Base-by-base conservation (phyloP, 2,113 vertebrate species). In the Larimichthys polyactis region DNA sequence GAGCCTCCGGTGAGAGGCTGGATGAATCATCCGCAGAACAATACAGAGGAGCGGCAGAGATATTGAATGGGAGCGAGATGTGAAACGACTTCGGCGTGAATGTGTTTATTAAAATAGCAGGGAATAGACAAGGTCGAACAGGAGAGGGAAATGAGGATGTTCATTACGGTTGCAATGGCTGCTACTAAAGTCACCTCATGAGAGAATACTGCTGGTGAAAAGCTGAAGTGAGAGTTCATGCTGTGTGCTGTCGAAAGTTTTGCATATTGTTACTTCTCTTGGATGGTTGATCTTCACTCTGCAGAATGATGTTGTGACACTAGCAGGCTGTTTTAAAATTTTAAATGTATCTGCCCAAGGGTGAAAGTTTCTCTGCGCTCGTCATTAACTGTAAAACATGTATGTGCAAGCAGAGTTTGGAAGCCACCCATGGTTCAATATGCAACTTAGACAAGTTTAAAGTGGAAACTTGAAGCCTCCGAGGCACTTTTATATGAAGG, bases 1-100 rank as follows among this genome's bases (percentile, higher is more conserved):
- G 92, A 95, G 94, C 94, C 93, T 93, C 90, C 83, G 90, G 95
- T 95, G 88, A 92, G 93, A 89, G 90, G 83, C 85, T 85, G 85
- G 72, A 57, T 94, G 92, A 95, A 93, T 94, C 93, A 94, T 91
- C 77, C 58, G 43, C 70, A 83, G 69, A 80, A 10, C 87, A 66
- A 78, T 79, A 76, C 75, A 71, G 83, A 87, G 68, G 68, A 89
- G 84, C 74, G 11, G 36, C 84, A 32, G 81, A 85, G 83, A 85
- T 68, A 54, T 55, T 89, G 90, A 91, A 89, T 75, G 87, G 89
- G 80, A 87, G 88, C 24, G 69, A 73, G 80, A 82, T 65, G 59
- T 32, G 75, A 86, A 83, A 75, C 55, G 66, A 80, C 73, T 83
- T 32, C 12, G 46, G 85, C n/a, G 85, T 90, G 84, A 91, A 91